These are phyloP conservation scores for Geodia barretti DNA, from an alignment of 37 sponge, comb jelly and placozoan genomes.

Conservation along the genomic window DNA sequence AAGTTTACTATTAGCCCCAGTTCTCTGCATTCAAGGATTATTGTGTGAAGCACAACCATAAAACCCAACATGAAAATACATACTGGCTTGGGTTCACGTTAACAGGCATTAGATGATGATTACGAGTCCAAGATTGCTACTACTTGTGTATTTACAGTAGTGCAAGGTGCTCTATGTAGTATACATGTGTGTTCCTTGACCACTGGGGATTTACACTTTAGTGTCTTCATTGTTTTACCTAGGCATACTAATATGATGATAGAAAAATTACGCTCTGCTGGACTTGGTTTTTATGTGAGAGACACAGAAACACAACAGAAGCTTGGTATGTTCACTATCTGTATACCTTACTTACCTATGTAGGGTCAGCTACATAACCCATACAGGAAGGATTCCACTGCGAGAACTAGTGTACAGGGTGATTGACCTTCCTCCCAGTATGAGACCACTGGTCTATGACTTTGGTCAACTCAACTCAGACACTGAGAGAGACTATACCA, in stretches of 20 bases:
- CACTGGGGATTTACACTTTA: too few species aligned
- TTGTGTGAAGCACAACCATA: too few species aligned
- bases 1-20: too few species aligned
- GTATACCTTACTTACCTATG: not conserved
- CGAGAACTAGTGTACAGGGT: slow-evolving; percentile 94
- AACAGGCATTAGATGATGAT: too few species aligned
- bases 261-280: slow-evolving; percentile 78
- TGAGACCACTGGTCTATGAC: slow-evolving; percentile 94
- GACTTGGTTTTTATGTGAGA: slow-evolving; percentile 79
- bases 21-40: too few species aligned
- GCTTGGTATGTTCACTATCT: slow-evolving; percentile 45
- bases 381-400: slow-evolving; percentile 75
- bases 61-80: too few species aligned
- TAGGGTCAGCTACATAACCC: not conserved
- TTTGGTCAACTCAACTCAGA: slow-evolving; percentile 84
- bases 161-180: too few species aligned
- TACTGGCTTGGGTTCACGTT: too few species aligned
- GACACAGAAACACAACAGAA: slow-evolving; percentile 41
- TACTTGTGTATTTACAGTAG: too few species aligned
- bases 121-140: too few species aligned
- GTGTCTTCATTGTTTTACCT: too few species aligned
- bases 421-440: slow-evolving; percentile 86
- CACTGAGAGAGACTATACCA: slow-evolving; percentile 71
- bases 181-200: not conserved
- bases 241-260: slow-evolving; percentile 89